A percentile compares a stretch with the other conserved stretches of the same genome.
Conservation (phyloP, 2,888 invertebrate species). For the Sialis lutaria region DNA sequence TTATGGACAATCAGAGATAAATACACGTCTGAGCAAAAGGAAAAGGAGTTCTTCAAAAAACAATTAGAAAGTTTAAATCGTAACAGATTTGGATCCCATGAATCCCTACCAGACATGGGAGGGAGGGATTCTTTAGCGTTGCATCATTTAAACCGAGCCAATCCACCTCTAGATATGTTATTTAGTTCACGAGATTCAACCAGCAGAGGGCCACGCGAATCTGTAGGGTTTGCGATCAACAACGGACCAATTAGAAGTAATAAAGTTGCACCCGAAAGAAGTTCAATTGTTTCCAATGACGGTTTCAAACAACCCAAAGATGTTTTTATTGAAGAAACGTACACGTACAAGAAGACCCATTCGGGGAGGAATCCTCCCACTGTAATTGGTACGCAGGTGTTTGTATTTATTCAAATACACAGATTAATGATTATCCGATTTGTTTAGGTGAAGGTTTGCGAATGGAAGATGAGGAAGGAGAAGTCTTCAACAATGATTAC, state of each 20-base stretch:
- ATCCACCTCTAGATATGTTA: conserved; percentile 1
- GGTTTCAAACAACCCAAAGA: neutral
- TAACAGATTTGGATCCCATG: neutral
- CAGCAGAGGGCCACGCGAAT: neutral
- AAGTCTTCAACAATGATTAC: conserved; percentile 67
- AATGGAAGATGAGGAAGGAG: conserved; percentile 76
- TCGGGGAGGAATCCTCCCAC: conserved; percentile 22
- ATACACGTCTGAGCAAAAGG: conserved; percentile 35
- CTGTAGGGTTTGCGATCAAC: neutral
- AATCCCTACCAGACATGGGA: neutral
- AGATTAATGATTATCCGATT: conserved; percentile 7
- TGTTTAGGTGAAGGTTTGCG: conserved; percentile 29
- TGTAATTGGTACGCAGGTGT: conserved; percentile 23
- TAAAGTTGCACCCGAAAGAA: neutral
- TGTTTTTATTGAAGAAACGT: neutral
- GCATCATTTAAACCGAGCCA: neutral
- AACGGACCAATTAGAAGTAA: neutral
- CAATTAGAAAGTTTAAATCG: neutral
- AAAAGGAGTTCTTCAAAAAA: conserved; percentile 24
- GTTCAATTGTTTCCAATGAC: no score
- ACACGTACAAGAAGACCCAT: conserved; percentile 16
- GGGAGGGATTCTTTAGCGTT: neutral
- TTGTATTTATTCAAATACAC: conserved; percentile 19
- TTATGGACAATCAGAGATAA: conserved; percentile 44
- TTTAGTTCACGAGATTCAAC: neutral